Percentiles rank a stretch among this genome's conserved stretches.
Evolutionary conservation across 2,797 vertebrate species (phyloP).

Genomic region (Lacerta viridis): DNA sequence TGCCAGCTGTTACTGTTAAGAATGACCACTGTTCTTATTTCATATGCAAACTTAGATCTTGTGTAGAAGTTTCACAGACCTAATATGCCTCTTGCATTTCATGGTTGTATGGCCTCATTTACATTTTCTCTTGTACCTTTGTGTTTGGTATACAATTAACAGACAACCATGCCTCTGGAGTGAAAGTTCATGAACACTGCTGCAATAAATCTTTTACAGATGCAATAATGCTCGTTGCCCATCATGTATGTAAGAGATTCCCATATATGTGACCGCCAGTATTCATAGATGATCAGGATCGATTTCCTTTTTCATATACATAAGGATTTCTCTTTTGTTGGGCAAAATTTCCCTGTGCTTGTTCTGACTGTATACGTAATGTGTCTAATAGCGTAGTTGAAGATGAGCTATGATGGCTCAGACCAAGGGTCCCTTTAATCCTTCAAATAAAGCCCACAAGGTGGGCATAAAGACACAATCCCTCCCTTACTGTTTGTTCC

Average conservation of each 20-base stretch:
- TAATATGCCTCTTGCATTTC: background rate
- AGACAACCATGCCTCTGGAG: background rate
- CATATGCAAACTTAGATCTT: background rate
- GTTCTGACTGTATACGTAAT: background rate
- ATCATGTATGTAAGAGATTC: background rate
- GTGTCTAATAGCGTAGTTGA: background rate
- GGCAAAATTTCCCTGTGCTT: background rate
- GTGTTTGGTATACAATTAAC: background rate
- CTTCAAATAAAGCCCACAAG: background rate
- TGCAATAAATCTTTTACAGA: background rate
- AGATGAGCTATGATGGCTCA: background rate
- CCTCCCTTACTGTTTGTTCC: background rate
- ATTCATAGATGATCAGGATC: background rate
- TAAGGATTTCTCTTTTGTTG: background rate
- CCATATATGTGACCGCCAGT: background rate
- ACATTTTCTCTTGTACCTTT: too few relatives aligned
- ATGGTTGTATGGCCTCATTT: background rate
- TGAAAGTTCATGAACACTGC: background rate
- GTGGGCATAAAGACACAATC: background rate
- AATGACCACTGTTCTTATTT: background rate
- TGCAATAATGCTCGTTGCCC: background rate
- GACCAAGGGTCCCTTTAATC: background rate
- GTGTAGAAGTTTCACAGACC: background rate
- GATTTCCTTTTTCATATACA: background rate
- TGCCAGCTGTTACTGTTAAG: background rate